Percentiles rank a stretch among this genome's conserved stretches.
These are phyloP conservation scores for Xenentodon cancila DNA, from an alignment of 2,797 vertebrate species.

Conservation along the genomic window DNA sequence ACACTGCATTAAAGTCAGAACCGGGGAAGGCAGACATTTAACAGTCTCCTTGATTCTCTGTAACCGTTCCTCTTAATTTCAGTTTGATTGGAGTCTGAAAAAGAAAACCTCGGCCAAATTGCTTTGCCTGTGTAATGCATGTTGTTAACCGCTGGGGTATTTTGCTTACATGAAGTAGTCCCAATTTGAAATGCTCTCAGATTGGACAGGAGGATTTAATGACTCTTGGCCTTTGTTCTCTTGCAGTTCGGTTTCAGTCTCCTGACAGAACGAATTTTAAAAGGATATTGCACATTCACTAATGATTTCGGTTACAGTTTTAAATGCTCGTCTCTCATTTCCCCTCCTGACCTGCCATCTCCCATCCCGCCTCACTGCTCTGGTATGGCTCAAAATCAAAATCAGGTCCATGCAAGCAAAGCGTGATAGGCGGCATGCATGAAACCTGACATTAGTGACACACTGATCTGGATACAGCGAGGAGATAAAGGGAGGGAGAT, in stretches of 20 bases:
- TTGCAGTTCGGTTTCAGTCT: slow-evolving; percentile 65
- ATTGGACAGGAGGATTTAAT: slow-evolving; percentile 72
- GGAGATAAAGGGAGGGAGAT: slow-evolving; percentile 64
- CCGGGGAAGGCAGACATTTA: slow-evolving; percentile 55
- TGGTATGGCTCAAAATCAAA: slow-evolving; percentile 43
- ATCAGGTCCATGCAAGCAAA: slow-evolving; percentile 42
- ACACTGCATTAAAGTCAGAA: slow-evolving; percentile 47
- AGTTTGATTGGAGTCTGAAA: slow-evolving; percentile 68
- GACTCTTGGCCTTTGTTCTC: slow-evolving; percentile 71
- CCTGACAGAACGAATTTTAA: slow-evolving; percentile 69
- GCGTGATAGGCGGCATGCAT: slow-evolving; percentile 32
- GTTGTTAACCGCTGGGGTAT: slow-evolving; percentile 74
- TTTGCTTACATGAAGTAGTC: slow-evolving; percentile 75
- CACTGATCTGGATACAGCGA: slow-evolving; percentile 46
- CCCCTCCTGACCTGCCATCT: slow-evolving; percentile 34
- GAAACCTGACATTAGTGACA: slow-evolving; percentile 51
- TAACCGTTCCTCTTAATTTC: slow-evolving; percentile 66
- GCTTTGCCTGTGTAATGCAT: slow-evolving; percentile 68
- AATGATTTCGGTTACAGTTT: slow-evolving; percentile 79
- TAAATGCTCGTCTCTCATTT: slow-evolving; percentile 43
- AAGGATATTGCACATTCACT: slow-evolving; percentile 76
- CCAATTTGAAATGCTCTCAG: slow-evolving; percentile 67
- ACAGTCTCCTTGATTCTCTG: slow-evolving; percentile 60
- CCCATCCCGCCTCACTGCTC: slow-evolving; percentile 34
- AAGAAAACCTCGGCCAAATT: slow-evolving; percentile 57